Evolutionary conservation across 2,888 invertebrate species (phyloP).

Genomic region (Pilophorus perplexus): DNA sequence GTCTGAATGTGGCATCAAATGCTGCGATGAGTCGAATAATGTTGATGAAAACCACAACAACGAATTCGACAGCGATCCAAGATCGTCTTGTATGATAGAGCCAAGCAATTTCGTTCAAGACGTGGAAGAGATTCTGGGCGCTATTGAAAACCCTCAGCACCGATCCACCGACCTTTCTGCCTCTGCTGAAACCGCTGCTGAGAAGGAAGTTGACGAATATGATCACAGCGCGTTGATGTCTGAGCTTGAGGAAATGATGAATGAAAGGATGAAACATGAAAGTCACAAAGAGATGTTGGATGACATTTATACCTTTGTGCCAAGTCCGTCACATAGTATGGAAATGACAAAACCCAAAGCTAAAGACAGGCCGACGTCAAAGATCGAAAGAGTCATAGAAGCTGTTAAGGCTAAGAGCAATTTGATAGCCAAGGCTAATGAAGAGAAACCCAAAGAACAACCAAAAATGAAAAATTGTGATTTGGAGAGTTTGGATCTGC

Average conservation of each 20-base stretch:
- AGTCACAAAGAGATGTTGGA: conserved; percentile 35
- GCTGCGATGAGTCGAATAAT: conserved; percentile 45
- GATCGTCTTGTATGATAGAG: conserved; percentile 28
- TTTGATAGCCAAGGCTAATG: conserved; percentile 16
- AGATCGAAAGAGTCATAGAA: conserved; percentile 33
- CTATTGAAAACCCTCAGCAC: conserved; percentile 22
- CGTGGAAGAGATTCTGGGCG: conserved; percentile 22
- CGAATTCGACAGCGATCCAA: conserved; percentile 36
- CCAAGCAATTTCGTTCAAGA: conserved; percentile 32
- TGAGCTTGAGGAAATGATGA: conserved; percentile 35
- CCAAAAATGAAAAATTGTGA: conserved; percentile 38
- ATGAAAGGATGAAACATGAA: conserved; percentile 31
- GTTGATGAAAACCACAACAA: conserved; percentile 46
- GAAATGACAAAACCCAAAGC: conserved; percentile 33
- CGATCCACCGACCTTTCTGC: neutral
- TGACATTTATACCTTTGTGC: conserved; percentile 47
- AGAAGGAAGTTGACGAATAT: conserved; percentile 43
- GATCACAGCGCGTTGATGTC: conserved; percentile 36
- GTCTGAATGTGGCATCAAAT: conserved; percentile 27
- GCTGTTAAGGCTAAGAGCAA: conserved; percentile 26
- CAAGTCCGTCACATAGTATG: conserved; percentile 32
- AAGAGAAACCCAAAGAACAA: conserved; percentile 12
- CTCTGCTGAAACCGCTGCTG: neutral
- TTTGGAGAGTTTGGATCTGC: conserved; percentile 42
- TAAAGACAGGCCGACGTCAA: conserved; percentile 29